Base-by-base conservation (phyloP, 2,113 vertebrate species). In the Solea solea region DNA sequence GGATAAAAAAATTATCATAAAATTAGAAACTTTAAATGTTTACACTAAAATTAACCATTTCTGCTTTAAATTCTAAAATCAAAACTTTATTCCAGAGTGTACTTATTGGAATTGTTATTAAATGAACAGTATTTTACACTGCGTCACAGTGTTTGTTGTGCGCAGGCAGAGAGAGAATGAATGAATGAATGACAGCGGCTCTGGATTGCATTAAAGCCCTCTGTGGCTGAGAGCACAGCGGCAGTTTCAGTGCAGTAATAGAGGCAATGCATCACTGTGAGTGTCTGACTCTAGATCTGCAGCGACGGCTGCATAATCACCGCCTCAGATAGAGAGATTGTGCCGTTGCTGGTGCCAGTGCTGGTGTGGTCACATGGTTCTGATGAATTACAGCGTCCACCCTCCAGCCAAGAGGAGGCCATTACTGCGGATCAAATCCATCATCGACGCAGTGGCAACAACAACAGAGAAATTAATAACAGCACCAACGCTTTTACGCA, bases 201-300 rank as follows among this genome's bases (percentile, higher is more conserved):
- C 42, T n/a, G 54, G 60, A 80, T 73, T 0, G 67, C 58, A 76
- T 76, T 76, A 61, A 73, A 78, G 65, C 12, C 49, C 60, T 39
- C 68, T 74, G 64, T 8, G 61, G 28, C 64, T 14, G 14, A 39
- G 57, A 76, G 69, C 74, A 8, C 40, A 45, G 5, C 2, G 25
- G 21, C 21, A 21, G 58, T 72, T 56, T 49, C 75, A 55, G 1
- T 14, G 8, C 52, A 1, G 49, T 69, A 70, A 80, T 68, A 9
- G 81, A 75, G 72, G 76, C 39, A 2, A 82, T 82, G 78, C 63
- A 84, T 86, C 78, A 84, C 7, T 55, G 46, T 46, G 13, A 73
- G 64, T 40, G 44, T 69, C 1, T 45, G 0, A 69, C 62, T 46
- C 34, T 58, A 60, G 50, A 71, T 61, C 61, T 68, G 68, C 69